Evolutionary conservation across 2,888 invertebrate species (phyloP).

Genomic region (Himalopsyche anomala): DNA sequence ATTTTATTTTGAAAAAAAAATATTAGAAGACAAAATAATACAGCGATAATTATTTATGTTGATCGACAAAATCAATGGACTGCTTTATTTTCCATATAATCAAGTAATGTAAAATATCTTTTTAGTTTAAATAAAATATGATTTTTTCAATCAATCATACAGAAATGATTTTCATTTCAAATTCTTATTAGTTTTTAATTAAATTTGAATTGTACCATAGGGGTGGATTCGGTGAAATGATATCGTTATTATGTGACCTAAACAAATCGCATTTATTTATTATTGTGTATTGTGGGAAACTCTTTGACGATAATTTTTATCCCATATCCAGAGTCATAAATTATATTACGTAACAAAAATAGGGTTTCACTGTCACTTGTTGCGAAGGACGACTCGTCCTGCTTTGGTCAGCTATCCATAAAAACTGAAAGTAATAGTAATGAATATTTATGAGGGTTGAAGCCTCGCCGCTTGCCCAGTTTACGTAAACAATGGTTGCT

Average conservation of each 20-base stretch:
- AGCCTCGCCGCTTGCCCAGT: conserved; percentile 36
- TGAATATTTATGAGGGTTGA: conserved; percentile 64
- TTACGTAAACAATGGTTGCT: conserved; percentile 62
- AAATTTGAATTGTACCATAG: conserved; percentile 13
- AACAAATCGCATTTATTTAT: neutral
- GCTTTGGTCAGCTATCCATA: conserved; percentile 61
- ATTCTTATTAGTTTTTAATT: neutral
- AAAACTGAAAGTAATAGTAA: conserved; percentile 62
- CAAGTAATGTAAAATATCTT: too few relatives aligned
- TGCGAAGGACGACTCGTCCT: conserved; percentile 51
- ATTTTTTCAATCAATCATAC: too few relatives aligned
- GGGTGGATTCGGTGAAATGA: neutral
- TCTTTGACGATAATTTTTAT: conserved; percentile 37
- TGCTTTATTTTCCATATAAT: too few relatives aligned
- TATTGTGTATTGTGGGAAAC: conserved; percentile 18
- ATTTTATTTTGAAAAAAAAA: too few relatives aligned
- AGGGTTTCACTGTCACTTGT: conserved; percentile 49
- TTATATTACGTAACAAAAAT: conserved; percentile 47
- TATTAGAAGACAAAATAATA: too few relatives aligned
- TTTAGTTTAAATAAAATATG: too few relatives aligned
- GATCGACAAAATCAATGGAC: too few relatives aligned
- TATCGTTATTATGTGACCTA: neutral
- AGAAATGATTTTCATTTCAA: too few relatives aligned
- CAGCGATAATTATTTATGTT: too few relatives aligned
- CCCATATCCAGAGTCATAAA: conserved; percentile 49